Percentiles rank a stretch among this genome's conserved stretches.
phyloP scores from a whole-genome alignment of 2,113 vertebrate genomes.

The Haemorhous mexicanus region DNA sequence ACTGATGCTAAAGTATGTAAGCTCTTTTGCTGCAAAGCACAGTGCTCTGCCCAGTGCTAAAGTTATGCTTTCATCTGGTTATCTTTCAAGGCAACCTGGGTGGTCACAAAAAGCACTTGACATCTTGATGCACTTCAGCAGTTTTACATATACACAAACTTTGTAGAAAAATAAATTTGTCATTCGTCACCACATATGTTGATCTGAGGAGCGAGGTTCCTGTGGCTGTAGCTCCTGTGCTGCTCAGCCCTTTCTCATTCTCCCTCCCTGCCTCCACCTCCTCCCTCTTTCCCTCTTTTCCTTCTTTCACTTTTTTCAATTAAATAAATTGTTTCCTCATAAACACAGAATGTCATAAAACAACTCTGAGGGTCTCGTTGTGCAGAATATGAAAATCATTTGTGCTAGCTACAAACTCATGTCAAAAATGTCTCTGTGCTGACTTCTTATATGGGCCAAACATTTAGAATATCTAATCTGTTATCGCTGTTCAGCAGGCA shows the following conservation, averaged over 20 bases:
- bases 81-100: constrained; percentile 99
- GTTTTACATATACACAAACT: constrained; percentile 99
- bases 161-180: constrained; percentile 99
- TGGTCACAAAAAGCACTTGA: constrained; percentile 99
- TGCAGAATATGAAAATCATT: constrained; percentile 1
- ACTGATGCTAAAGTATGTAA: constrained; percentile 1
- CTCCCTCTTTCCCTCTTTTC: neutral
- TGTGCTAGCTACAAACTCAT: neutral
- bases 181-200: constrained; percentile 99
- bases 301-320: neutral
- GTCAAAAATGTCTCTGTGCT: constrained; percentile 25
- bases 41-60: constrained; percentile 75
- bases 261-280: neutral
- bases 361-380: neutral
- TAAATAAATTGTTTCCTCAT: constrained; percentile 18
- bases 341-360: neutral
- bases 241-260: constrained; percentile 58
- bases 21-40: constrained; percentile 47
- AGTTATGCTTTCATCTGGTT: constrained; percentile 98
- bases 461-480: constrained; percentile 81
- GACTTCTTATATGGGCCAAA: constrained; percentile 52
- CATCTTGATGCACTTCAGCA: constrained; percentile 99
- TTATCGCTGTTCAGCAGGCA: constrained; percentile 76
- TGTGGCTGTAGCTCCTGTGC: constrained; percentile 76
- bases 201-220: constrained; percentile 82